Evolutionary conservation across 2,113 vertebrate genomes (phyloP).

Genomic region (Paratilapia polleni): DNA sequence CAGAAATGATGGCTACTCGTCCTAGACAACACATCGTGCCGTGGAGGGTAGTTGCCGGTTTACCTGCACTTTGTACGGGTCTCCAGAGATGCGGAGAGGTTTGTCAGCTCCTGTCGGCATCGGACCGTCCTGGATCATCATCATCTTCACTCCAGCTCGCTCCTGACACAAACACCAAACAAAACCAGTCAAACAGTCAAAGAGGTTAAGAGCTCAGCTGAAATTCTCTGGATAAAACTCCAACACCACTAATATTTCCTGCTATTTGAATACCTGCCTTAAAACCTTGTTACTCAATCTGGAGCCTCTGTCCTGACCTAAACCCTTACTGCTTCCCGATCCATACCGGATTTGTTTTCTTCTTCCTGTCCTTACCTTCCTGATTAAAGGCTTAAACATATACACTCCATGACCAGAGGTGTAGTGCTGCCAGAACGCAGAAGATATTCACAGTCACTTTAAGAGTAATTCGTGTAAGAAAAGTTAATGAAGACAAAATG

Average conservation of each 20-base stretch:
- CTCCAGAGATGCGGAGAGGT: slow-evolving; percentile 93
- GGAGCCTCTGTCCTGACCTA: background rate
- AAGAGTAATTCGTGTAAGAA: no score
- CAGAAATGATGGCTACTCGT: background rate
- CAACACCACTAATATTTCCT: background rate
- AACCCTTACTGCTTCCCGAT: background rate
- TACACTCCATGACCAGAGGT: no score
- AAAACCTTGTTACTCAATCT: background rate
- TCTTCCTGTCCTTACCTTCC: no score
- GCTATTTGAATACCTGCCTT: background rate
- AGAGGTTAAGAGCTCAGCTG: no score
- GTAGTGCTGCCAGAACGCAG: no score
- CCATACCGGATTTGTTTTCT: no score
- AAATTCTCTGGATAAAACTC: no score
- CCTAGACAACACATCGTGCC: background rate
- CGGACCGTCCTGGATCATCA: slow-evolving; percentile 95
- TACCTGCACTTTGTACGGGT: slow-evolving; percentile 84
- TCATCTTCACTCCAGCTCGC: slow-evolving; percentile 95
- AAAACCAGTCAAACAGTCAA: background rate
- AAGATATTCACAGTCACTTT: no score
- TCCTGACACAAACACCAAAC: slow-evolving; percentile 78
- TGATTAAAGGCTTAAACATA: no score
- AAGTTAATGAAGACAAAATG: no score
- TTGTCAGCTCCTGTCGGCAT: slow-evolving; percentile 94
- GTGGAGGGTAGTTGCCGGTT: no score